Conservation (phyloP, 2,888 invertebrate species). For the Fabriciana adippe region DNA sequence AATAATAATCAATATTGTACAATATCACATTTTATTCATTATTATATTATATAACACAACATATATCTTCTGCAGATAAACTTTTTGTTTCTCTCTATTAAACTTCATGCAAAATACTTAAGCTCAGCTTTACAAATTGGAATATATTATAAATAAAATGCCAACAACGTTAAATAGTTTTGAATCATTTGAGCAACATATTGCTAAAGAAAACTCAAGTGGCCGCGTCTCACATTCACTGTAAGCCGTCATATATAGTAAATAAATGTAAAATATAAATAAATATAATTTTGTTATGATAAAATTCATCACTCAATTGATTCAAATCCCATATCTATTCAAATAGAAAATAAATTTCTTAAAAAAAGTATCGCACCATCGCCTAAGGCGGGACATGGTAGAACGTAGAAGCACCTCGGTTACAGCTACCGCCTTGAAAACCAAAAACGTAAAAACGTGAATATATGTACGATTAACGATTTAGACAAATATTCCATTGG, state of each 20-base stretch:
- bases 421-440: conserved; percentile 30
- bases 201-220: not conserved
- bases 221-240: not conserved
- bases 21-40: conserved; percentile 80
- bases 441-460: conserved; percentile 23
- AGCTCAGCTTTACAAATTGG: conserved; percentile 69
- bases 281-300: conserved; percentile 16
- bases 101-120: conserved; percentile 59
- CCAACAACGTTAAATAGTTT: conserved; percentile 63
- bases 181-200: conserved; percentile 28
- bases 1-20: conserved; percentile 50
- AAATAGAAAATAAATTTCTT: conserved; percentile 50
- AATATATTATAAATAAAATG: conserved; percentile 74
- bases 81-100: conserved; percentile 55
- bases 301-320: conserved; percentile 26
- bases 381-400: conserved; percentile 47
- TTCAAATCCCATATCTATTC: conserved; percentile 38
- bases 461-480: conserved; percentile 24
- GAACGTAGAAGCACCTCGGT: conserved; percentile 67
- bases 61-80: conserved; percentile 75
- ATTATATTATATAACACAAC: conserved; percentile 74
- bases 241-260: not conserved
- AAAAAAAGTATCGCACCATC: conserved; percentile 66
- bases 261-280: conserved; percentile 21
- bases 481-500: conserved; percentile 14